Conservation (phyloP, 2,797 vertebrate genomes). For the Tenualosa ilisha region DNA sequence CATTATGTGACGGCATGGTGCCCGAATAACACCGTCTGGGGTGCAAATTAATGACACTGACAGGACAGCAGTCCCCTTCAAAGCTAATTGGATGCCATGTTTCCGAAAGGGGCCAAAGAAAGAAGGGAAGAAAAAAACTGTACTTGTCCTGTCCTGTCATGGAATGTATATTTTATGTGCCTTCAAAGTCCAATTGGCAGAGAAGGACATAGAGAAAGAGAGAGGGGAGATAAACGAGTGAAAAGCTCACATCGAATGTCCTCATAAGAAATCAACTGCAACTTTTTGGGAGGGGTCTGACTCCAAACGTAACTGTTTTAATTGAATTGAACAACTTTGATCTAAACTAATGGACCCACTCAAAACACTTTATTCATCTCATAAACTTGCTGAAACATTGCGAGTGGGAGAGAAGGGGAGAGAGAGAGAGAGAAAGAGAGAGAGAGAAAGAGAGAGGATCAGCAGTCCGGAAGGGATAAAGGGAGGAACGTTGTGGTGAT, state of each 20-base stretch:
- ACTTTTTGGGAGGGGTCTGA: neutral
- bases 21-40: slow-evolving; percentile 65
- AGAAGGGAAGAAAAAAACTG: slow-evolving; percentile 43
- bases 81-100: slow-evolving; percentile 71
- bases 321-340: slow-evolving; percentile 56
- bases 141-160: slow-evolving; percentile 60
- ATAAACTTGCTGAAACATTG: slow-evolving; percentile 3
- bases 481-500: neutral
- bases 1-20: slow-evolving; percentile 71
- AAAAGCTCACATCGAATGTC: neutral
- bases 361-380: slow-evolving; percentile 17
- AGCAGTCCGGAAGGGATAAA: neutral
- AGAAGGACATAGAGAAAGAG: slow-evolving; percentile 57
- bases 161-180: slow-evolving; percentile 70
- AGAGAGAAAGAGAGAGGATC: neutral
- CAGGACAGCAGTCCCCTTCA: slow-evolving; percentile 64
- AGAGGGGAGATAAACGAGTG: neutral
- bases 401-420: neutral
- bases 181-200: slow-evolving; percentile 46
- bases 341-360: slow-evolving; percentile 37
- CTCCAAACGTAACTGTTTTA: slow-evolving; percentile 51
- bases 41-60: slow-evolving; percentile 67
- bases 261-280: neutral
- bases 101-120: slow-evolving; percentile 50
- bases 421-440: neutral